These are phyloP conservation scores for Gymnarchus niloticus DNA, from an alignment of 2,113 vertebrate genomes.

Conservation along the genomic window DNA sequence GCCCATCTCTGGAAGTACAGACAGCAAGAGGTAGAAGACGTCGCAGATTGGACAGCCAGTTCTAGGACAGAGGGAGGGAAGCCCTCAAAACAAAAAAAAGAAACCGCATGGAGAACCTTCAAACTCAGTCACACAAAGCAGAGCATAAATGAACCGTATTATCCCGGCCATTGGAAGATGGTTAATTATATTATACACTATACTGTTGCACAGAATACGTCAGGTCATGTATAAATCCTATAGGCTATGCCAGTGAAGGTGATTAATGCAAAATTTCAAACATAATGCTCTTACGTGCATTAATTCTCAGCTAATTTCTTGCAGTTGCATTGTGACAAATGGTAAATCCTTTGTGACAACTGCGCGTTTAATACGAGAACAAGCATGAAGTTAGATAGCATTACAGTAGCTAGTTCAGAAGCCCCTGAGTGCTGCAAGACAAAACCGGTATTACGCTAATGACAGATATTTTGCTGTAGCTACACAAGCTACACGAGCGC, in stretches of 20 bases:
- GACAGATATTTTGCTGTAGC: neutral
- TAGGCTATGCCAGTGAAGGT: neutral
- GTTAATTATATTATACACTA: neutral
- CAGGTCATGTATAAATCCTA: neutral
- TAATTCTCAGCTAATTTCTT: neutral
- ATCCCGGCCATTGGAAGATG: neutral
- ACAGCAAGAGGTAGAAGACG: too few relatives aligned
- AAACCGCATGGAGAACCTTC: too few relatives aligned
- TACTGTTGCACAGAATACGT: neutral
- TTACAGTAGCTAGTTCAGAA: neutral
- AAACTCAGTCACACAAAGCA: too few relatives aligned
- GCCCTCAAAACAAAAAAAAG: too few relatives aligned
- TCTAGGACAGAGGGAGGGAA: too few relatives aligned
- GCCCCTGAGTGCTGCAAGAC: neutral
- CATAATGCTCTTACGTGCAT: neutral
- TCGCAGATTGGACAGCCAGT: too few relatives aligned
- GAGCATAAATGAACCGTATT: too few relatives aligned
- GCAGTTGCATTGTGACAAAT: conserved; percentile 7
- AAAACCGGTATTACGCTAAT: neutral
- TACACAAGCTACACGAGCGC: neutral
- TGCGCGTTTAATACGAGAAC: neutral
- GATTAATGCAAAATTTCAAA: conserved; percentile 5
- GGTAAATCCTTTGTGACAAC: neutral
- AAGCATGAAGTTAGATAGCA: conserved; percentile 2
- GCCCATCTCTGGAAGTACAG: too few relatives aligned